Conservation (phyloP, 1,140 invertebrate genomes). For the Drosophila elegans region DNA sequence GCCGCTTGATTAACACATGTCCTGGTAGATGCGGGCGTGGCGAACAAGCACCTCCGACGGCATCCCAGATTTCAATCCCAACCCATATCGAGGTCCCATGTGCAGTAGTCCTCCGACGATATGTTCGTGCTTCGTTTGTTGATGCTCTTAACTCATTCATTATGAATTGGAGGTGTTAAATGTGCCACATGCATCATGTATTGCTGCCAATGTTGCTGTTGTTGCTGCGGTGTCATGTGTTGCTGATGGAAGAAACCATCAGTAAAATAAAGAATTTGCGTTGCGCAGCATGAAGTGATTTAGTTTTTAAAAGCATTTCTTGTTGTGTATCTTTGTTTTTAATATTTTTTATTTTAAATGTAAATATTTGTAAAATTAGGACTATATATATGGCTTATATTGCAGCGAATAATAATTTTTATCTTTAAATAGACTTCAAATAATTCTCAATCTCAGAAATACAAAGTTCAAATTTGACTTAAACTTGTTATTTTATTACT, state of each 20-base stretch:
- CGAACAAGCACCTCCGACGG: conserved; percentile 31
- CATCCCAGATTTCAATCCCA: not conserved
- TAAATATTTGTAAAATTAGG: no score
- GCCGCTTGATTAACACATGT: conserved; percentile 81
- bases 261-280: not conserved
- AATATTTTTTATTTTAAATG: not conserved
- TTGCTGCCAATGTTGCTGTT: conserved; percentile 14
- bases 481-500: no score
- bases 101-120: conserved; percentile 49
- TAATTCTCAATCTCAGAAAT: no score
- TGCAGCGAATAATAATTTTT: no score
- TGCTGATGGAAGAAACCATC: not conserved
- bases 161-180: conserved; percentile 80
- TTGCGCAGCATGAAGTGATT: no score
- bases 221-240: conserved; percentile 6
- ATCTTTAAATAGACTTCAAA: no score
- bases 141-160: conserved; percentile 83
- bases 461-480: no score
- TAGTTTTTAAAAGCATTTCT: no score
- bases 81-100: conserved; percentile 1
- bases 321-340: not conserved
- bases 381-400: no score
- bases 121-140: conserved; percentile 76
- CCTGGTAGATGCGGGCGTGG: conserved; percentile 72
- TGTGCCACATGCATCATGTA: conserved; percentile 60